Percentiles rank a stretch among this genome's conserved stretches.
Conservation (phyloP, 2,113 vertebrate species). For the Proteles cristata region DNA sequence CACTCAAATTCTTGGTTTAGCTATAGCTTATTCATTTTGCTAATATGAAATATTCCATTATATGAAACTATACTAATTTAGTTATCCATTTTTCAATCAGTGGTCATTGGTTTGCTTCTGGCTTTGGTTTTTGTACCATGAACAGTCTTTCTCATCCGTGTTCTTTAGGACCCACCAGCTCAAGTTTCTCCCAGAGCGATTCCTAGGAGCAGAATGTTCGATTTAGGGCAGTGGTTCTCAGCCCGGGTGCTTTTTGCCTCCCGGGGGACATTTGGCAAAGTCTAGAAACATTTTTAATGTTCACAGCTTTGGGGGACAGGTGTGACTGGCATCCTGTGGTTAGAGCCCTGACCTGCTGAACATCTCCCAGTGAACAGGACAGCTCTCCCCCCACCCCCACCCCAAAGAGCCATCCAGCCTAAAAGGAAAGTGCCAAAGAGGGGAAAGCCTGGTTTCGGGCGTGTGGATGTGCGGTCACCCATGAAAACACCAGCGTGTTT, state of each 20-base stretch:
- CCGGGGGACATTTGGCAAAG: too few relatives aligned
- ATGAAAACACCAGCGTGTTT: not conserved
- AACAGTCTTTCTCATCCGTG: not conserved
- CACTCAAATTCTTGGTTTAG: not conserved
- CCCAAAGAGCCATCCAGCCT: accelerated
- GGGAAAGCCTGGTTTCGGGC: not conserved
- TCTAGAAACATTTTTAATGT: not conserved
- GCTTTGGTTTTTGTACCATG: not conserved
- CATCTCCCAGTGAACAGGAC: not conserved
- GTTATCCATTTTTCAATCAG: not conserved
- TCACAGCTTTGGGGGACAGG: not conserved
- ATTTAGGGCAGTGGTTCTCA: not conserved
- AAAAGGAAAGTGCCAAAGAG: not conserved
- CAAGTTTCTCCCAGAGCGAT: not conserved
- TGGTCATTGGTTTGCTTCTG: not conserved
- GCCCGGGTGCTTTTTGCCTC: not conserved
- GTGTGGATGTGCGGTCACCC: not conserved
- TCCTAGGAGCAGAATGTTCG: not conserved
- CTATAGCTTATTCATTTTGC: not conserved
- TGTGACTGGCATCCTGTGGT: not conserved
- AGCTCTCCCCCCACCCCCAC: too few relatives aligned
- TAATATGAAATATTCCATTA: not conserved
- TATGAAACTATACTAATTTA: not conserved
- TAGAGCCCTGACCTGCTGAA: not conserved
- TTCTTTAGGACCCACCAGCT: not conserved